Base-by-base conservation (phyloP, 2,113 vertebrate genomes). In the Halcyon malimbica region DNA sequence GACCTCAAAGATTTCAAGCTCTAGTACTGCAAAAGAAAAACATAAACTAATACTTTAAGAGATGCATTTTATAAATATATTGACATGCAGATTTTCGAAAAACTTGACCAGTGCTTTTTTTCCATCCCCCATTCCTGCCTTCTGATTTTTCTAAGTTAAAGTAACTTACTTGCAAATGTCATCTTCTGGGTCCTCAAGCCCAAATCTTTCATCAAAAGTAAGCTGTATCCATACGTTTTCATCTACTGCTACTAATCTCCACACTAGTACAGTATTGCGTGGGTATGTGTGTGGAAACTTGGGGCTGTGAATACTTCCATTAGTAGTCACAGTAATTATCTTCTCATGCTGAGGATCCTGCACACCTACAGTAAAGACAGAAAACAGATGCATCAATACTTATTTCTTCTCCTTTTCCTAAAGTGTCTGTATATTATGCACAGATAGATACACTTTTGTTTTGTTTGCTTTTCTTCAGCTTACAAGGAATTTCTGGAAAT, bases 101-200 rank as follows among this genome's bases (percentile, higher is more conserved):
- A 87, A 46, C 23, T 28, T 7, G 3, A 68, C 16, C n/a, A 81
- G 78, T n/a, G 24, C 3, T n/a, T 29, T 42, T 50, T 25, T 26
- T 83, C 35, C 15, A 75, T 26, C 15, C 24, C 77, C 18, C 13
- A 7, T 9, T 70, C 5, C 3, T 39, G 21, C 28, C 42, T 60
- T 79, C 16, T 39, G 46, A 69, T 77, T 69, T 68, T 83, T 75
- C 5, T 51, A 23, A 64, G 25, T 48, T 44, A 65, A 89, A 81
- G 9, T 21, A 67, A 98, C 99, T 99, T 99, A 99, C 99, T 99
- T 99, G 99, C 99, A 99, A 96, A 99, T 98, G 63, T 98, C 99
- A 78, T 99, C 99, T 98, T 99, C 99, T 31, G 99, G 98, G 94
- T 99, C 99, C 97, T 99, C 99, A 89, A 99, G 98, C 90, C 99